Evolutionary conservation across 2,888 invertebrate genomes (phyloP).

Genomic region (Bursaphelenchus okinawaensis): DNA sequence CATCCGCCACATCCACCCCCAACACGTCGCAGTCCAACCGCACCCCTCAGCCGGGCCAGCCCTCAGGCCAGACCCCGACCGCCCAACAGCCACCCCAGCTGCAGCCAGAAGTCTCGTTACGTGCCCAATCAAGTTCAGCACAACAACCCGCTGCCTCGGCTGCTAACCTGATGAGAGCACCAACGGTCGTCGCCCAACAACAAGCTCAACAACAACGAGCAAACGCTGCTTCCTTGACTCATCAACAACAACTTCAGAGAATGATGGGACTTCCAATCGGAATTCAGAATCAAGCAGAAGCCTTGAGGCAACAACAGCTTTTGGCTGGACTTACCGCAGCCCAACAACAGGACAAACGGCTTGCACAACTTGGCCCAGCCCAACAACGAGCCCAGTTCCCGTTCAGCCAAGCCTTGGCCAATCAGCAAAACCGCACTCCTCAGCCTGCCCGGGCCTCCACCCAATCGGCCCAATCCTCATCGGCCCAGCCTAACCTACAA

Average conservation of each 20-base stretch:
- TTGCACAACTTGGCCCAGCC: not conserved
- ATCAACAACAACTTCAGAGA: not conserved
- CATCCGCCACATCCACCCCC: not conserved
- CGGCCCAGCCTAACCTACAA: not conserved
- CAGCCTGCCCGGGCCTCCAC: not conserved
- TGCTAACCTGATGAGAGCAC: not conserved
- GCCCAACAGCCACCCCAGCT: not conserved
- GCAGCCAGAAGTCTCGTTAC: not conserved
- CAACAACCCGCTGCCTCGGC: not conserved
- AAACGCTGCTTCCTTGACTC: not conserved
- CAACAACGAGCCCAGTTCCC: not conserved
- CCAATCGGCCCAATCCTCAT: not conserved
- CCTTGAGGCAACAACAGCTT: not conserved
- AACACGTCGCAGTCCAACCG: not conserved
- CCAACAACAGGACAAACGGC: not conserved
- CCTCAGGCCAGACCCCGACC: not conserved
- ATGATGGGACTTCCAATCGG: not conserved
- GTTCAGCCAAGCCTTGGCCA: not conserved
- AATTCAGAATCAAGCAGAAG: not conserved
- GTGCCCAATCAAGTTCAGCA: not conserved
- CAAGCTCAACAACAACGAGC: constrained; percentile 1
- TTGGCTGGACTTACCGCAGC: not conserved
- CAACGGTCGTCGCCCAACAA: constrained; percentile 1
- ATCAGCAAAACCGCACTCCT: not conserved
- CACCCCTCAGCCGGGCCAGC: not conserved